phyloP scores from a whole-genome alignment of 2,888 invertebrate species.

The Gastracanthus pulcherrimus region DNA sequence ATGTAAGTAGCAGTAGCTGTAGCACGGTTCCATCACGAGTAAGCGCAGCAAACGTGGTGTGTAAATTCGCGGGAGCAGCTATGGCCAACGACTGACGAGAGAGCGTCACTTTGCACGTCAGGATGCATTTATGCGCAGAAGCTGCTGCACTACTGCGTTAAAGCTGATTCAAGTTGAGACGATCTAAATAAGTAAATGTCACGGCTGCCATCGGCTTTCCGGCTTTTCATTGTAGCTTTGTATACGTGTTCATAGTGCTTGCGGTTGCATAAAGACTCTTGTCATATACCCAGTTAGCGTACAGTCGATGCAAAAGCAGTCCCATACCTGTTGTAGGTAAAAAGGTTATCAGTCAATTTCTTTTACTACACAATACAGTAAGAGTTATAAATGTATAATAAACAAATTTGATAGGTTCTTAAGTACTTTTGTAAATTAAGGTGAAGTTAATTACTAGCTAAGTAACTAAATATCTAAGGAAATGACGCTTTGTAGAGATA shows the following conservation, averaged over 20 bases:
- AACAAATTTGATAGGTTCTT: no score
- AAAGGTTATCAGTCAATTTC: no score
- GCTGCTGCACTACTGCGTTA: not conserved
- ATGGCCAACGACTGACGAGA: not conserved
- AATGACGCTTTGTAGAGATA: no score
- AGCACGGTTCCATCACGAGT: not conserved
- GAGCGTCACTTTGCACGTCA: not conserved
- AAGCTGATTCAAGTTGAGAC: not conserved
- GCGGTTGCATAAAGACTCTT: not conserved
- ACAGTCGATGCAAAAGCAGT: not conserved
- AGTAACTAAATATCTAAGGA: no score
- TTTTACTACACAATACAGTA: no score
- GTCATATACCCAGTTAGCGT: not conserved
- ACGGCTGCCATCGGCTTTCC: not conserved
- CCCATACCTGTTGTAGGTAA: not conserved
- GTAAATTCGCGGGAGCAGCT: not conserved
- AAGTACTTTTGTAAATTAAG: no score
- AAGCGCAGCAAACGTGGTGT: not conserved
- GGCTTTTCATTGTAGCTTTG: not conserved
- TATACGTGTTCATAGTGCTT: not conserved
- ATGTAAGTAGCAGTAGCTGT: slow-evolving; percentile 11
- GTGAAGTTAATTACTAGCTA: no score
- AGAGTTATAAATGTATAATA: no score
- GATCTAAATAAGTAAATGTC: slow-evolving; percentile 13
- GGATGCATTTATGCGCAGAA: not conserved